Base-by-base conservation (phyloP, 2,113 vertebrate species). In the Piprites chloris region DNA sequence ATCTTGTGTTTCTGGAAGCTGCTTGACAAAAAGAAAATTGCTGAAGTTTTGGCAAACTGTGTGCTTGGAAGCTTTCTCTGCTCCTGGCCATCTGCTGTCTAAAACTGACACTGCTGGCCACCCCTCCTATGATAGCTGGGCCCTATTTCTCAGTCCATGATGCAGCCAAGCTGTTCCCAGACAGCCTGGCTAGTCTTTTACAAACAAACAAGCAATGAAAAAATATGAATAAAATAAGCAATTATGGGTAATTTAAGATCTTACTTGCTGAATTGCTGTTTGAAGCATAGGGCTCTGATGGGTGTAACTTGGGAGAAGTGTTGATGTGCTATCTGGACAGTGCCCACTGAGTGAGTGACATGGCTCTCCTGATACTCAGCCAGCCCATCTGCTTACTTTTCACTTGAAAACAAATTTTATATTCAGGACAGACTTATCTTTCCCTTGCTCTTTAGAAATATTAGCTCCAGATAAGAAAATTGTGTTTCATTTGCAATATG, bases 151-250 rank as follows among this genome's bases (percentile, higher is more conserved):
- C 90, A 84, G 93, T 30, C 86, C 76, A 6, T 92, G 95, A 97
- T 96, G 73, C 80, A 96, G 92, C 90, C 95, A 96, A 88, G 85
- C 92, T 97, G 95, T 96, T 97, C 93, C 80, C 79, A 95, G 93
- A 74, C 95, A 96, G 68, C 95, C 86, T 95, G 86, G 93, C 86
- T 81, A 39, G 86, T 81, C 93, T 92, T 90, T 90, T 88, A 86
- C 91, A 95, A 95, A 90, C 77, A 95, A 93, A 94, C 79, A 90
- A 59, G 72, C 56, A 84, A 56, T 13, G 49, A 95, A 95, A 89
- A 96, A 87, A 89, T 74, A 41, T 0, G 56, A 84, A 89, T 61
- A 95, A 93, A 96, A 87, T 77, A 88, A 86, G 79, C 73, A 84
- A 26, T 86, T 96, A 23, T 85, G 88, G 41, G 17, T 96, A 87